These are phyloP conservation scores for Podarcis siculus DNA, from an alignment of 2,797 vertebrate genomes.

Conservation along the genomic window DNA sequence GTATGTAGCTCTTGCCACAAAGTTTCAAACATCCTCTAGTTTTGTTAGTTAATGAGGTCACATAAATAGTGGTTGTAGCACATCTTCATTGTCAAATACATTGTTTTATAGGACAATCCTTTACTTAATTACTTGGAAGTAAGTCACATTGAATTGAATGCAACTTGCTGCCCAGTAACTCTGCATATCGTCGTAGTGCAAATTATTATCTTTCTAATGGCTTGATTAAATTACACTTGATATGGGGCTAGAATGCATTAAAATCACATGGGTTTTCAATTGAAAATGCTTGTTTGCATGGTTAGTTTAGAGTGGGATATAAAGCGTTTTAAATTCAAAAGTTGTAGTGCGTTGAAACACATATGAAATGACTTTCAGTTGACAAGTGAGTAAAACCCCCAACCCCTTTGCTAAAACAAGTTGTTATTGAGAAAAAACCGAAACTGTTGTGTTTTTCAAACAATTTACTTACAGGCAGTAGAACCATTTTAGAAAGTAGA, in stretches of 20 bases:
- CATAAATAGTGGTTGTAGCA: neutral
- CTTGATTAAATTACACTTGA: neutral
- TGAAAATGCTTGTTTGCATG: neutral
- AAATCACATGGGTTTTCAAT: neutral
- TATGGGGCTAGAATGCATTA: neutral
- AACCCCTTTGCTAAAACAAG: neutral
- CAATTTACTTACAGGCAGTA: conserved; percentile 72
- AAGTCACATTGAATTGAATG: neutral
- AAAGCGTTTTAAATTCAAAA: neutral
- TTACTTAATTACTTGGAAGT: neutral
- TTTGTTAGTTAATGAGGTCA: neutral
- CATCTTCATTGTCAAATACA: neutral
- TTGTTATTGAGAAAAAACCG: neutral
- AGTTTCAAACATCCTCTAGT: too few species aligned
- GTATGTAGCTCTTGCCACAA: neutral
- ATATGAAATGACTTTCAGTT: neutral
- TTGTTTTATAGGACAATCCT: neutral
- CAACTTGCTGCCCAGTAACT: neutral
- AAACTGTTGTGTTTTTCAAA: conserved; percentile 47
- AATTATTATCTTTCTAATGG: neutral
- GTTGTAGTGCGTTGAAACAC: too few species aligned
- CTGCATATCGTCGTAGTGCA: neutral
- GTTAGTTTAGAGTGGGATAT: neutral
- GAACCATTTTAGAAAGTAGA: conserved; percentile 65
- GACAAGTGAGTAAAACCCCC: neutral